Evolutionary conservation across 1,140 invertebrate species (phyloP).

Genomic region (Drosophila punjabiensis): DNA sequence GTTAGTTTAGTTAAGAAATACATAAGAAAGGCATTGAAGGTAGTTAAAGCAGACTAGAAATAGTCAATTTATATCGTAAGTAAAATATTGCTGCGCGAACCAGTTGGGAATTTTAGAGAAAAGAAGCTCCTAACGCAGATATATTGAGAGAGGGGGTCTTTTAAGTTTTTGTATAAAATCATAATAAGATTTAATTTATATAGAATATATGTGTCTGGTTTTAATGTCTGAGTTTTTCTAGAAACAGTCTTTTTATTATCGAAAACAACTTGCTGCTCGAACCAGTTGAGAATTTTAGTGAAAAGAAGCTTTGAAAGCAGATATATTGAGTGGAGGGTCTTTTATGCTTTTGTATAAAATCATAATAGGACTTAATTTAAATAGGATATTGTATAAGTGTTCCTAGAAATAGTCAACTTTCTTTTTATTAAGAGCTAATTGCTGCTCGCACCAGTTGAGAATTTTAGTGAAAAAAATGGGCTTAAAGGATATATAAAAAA

Average conservation of each 20-base stretch:
- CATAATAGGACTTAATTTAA: no score
- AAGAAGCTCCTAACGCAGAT: rapidly evolving
- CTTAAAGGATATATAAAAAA: not conserved
- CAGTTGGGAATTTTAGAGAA: not conserved
- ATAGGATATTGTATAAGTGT: no score
- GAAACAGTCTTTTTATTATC: no score
- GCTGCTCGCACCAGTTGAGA: not conserved
- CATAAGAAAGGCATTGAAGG: no score
- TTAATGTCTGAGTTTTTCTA: no score
- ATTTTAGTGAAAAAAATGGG: not conserved
- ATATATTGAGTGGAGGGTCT: not conserved
- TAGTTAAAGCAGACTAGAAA: rapidly evolving
- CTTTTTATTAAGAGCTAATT: not conserved
- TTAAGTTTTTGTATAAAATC: no score
- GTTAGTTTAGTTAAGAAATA: rapidly evolving
- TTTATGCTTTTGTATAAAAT: no score
- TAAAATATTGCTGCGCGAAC: not conserved
- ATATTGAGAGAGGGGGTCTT: not conserved
- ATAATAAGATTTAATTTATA: no score
- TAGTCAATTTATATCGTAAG: not conserved
- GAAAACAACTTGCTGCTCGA: no score
- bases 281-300: constrained; percentile 1
- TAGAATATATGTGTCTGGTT: no score
- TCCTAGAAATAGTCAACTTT: no score
- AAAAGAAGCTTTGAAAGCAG: rapidly evolving